Conservation (phyloP, 2,888 invertebrate genomes). For the Polyommatus icarus region DNA sequence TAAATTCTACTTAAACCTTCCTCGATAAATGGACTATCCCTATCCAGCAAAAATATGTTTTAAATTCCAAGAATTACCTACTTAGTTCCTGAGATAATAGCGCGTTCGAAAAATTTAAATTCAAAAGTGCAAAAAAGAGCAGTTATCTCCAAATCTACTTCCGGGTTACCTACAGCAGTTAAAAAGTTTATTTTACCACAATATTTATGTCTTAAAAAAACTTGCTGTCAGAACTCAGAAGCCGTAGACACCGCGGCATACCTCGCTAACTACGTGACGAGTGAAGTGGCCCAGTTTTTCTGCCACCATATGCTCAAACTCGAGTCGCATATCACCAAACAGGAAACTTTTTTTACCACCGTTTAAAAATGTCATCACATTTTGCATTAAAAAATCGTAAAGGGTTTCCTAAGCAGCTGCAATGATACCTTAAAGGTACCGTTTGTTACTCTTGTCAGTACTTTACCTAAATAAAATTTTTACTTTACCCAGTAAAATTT, state of each 20-base stretch:
- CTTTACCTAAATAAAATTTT: background rate
- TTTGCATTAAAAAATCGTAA: background rate
- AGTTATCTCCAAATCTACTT: background rate
- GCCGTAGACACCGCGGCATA: slow-evolving; percentile 15
- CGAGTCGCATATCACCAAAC: slow-evolving; percentile 14
- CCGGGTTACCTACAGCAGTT: slow-evolving; percentile 5
- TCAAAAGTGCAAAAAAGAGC: background rate
- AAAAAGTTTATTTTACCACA: background rate
- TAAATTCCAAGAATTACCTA: too few relatives aligned
- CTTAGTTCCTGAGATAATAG: too few relatives aligned
- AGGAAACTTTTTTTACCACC: slow-evolving; percentile 18
- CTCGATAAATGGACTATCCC: too few relatives aligned
- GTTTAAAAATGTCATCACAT: slow-evolving; percentile 21
- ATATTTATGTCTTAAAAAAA: background rate
- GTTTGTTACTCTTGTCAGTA: background rate
- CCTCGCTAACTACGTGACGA: slow-evolving; percentile 28
- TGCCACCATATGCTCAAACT: slow-evolving; percentile 23
- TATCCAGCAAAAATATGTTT: too few relatives aligned
- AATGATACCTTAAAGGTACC: background rate
- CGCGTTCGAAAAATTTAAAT: too few relatives aligned
- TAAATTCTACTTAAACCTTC: too few relatives aligned
- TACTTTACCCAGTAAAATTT: too few relatives aligned
- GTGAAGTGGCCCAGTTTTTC: slow-evolving; percentile 28
- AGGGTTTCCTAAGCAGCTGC: slow-evolving; percentile 27
- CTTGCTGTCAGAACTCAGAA: slow-evolving; percentile 5